Base-by-base conservation (phyloP, 2,113 vertebrate species). In the Notechis scutatus region DNA sequence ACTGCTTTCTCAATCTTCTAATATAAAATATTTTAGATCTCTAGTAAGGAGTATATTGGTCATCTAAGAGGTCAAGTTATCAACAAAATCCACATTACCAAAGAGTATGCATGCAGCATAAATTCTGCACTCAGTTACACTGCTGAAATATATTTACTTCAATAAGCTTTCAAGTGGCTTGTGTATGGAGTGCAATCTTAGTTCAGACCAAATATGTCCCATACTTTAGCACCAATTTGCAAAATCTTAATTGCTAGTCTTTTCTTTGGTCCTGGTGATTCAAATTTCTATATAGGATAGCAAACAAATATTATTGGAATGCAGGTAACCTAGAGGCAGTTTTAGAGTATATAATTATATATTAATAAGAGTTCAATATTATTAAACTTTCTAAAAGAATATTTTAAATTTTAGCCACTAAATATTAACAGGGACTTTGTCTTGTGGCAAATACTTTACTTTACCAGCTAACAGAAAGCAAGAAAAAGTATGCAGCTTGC, bases 251-350 rank as follows among this genome's bases (percentile, higher is more conserved):
- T 59, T 95, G 57, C 54, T 59, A 90, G 87, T 90, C 88, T 29
- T 21, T 64, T 93, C 95, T 21, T 90, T 92, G 20, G 15, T 7
- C 29, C 45, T 54, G 92, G 8, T 56, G 91, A 11, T 86, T 93
- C 57, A 89, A 20, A 57, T 95, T 2, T 39, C 29, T 64, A 87
- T 12, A 88, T 34, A 94, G 21, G 56, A 89, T 26, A 85, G 85
- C 85, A 85, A 94, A 91, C 91, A 94, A 61, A 50, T 94, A 94
- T 87, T 26, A 92, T 94, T 92, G 24, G 7, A 91, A 96, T 85
- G 87, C 90, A 93, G 93, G 97, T 85, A 69, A 50, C 10, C 5
- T 54, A 93, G 94, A 85, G 0, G 89, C 29, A 95, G 87, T 91
- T 93, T 45, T 93, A 95, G 94, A 69, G 90, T 18, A 39, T 94